A percentile compares a stretch with the other conserved stretches of the same genome.
These are phyloP conservation scores for Gandaritis pyraliata DNA, from an alignment of 2,888 invertebrate genomes.

Conservation along the genomic window DNA sequence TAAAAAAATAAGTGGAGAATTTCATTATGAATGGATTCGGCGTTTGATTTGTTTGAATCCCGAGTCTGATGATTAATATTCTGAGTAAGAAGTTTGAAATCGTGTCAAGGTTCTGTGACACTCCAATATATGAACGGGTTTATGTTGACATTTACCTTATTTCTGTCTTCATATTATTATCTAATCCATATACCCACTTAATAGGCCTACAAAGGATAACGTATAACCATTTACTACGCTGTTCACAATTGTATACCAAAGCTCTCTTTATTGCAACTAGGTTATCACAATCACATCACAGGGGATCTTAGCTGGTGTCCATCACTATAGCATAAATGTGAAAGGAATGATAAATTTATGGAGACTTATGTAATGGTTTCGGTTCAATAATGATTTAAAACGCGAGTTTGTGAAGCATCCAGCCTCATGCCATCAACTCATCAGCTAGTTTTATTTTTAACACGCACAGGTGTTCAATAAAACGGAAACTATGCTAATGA, in stretches of 20 bases:
- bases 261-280: too few relatives aligned
- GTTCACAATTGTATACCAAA: too few relatives aligned
- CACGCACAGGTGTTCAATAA: constrained; percentile 10
- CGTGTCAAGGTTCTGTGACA: constrained; percentile 71
- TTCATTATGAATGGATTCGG: constrained; percentile 55
- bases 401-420: constrained; percentile 26
- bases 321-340: too few relatives aligned
- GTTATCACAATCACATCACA: too few relatives aligned
- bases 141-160: neutral
- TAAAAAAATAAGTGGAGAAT: constrained; percentile 52
- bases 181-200: too few relatives aligned
- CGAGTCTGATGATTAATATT: constrained; percentile 57
- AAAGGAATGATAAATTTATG: too few relatives aligned
- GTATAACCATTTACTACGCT: neutral
- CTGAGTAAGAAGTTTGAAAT: constrained; percentile 61
- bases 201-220: neutral
- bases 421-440: constrained; percentile 28
- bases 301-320: too few relatives aligned
- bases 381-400: constrained; percentile 28
- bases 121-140: constrained; percentile 53
- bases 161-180: too few relatives aligned
- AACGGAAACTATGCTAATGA: constrained; percentile 38
- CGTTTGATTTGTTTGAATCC: constrained; percentile 55
- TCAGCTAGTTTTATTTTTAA: constrained; percentile 37
- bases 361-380: neutral